Base-by-base conservation (phyloP, 2,113 vertebrate species). In the Stigmatopora argus region DNA sequence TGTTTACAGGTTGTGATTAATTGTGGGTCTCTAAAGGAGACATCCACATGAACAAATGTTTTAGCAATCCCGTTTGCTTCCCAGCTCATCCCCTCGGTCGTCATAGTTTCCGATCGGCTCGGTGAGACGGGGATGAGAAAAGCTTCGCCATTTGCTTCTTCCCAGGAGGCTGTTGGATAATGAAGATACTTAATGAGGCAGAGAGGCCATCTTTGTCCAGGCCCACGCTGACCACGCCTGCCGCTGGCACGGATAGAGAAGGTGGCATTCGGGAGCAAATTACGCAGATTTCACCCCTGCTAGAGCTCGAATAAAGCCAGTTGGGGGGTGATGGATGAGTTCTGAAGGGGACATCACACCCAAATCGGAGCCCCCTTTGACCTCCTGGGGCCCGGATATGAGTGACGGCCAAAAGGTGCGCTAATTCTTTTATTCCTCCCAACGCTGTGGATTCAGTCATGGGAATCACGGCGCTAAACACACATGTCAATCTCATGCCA, bases 261-360 rank as follows among this genome's bases (percentile, higher is more conserved):
- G 67, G 66, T 68, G 74, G 79, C 80, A 86, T 86, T 87, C 77
- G 76, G 72, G 70, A 77, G 77, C 85, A 89, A 90, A 91, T 90
- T 87, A 91, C 86, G 80, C 73, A 78, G 79, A 90, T 92, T 92
- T 91, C 84, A 88, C 89, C 89, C 90, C 73, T 91, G 91, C 87
- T 87, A 89, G 65, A 73, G 41, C 62, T 66, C 88, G 83, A 84
- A 89, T 89, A 79, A 85, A 83, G 82, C 78, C 73, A 60, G 74
- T 80, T 82, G 69, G 81, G 74, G 26, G 79, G 78, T 90, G 89
- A 90, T 89, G 86, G 86, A 90, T 90, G 78, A 82, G 75, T 67
- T 67, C 59, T 51, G 80, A 21, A 3, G 83, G 80, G 80, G 70
- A 81, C 68, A 74, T 72, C 72, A 77, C 58, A 79, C 80, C 85